A percentile compares a stretch with the other conserved stretches of the same genome.
Evolutionary conservation across 1,140 invertebrate genomes (phyloP).

Genomic region (Calycopis cecrops): DNA sequence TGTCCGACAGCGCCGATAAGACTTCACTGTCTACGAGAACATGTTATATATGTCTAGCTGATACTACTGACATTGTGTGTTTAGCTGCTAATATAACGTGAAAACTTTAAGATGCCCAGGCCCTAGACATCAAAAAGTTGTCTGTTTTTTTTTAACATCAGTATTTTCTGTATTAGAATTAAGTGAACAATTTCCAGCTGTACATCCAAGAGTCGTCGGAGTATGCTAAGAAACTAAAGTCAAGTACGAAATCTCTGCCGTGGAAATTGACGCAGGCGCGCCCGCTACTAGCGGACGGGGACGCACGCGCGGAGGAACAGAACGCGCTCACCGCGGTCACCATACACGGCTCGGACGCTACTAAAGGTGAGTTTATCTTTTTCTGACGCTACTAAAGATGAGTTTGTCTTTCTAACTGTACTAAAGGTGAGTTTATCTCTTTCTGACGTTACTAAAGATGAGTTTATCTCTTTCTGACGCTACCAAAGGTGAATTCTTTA

Average conservation of each 20-base stretch:
- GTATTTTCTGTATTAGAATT: too few species aligned
- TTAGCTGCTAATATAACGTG: too few species aligned
- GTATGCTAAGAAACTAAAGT: slow-evolving; percentile 46
- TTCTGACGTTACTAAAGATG: slow-evolving; percentile 38
- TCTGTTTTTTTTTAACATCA: too few species aligned
- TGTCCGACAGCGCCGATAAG: too few species aligned
- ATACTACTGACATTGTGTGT: too few species aligned
- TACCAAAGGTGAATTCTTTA: background rate
- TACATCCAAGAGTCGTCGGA: slow-evolving; percentile 85
- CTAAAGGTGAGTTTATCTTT: slow-evolving; percentile 32
- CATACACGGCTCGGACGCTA: slow-evolving; percentile 39
- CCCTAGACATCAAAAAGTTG: too few species aligned
- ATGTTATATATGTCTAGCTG: too few species aligned
- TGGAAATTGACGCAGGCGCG: slow-evolving; percentile 86
- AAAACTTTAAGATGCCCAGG: too few species aligned
- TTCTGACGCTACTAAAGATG: background rate
- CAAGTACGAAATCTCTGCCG: slow-evolving; percentile 72
- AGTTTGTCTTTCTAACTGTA: too few species aligned
- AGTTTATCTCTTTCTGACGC: slow-evolving; percentile 10
- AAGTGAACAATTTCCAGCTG: slow-evolving; percentile 61
- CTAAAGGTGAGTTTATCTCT: too few species aligned
- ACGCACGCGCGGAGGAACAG: slow-evolving; percentile 39
- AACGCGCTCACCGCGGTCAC: slow-evolving; percentile 41
- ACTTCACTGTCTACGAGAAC: too few species aligned
- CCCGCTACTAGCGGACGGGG: slow-evolving; percentile 55